Percentiles rank a stretch among this genome's conserved stretches.
Conservation (phyloP, 2,113 vertebrate genomes). For the Pogonocichla stellata region DNA sequence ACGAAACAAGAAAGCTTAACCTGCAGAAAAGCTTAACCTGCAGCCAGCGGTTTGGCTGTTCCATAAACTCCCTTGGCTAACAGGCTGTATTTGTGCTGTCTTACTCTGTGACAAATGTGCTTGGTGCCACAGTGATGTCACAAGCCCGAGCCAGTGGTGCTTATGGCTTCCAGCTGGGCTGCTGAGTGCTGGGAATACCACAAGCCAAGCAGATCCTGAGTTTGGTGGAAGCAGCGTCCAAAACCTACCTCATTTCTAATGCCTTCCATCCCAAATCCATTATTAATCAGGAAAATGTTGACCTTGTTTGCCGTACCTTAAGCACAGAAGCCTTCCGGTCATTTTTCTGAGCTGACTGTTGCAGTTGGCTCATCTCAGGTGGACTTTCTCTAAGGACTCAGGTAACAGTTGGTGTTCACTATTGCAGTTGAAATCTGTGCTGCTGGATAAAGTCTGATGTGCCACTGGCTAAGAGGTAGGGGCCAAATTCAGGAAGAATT, state of each 20-base stretch:
- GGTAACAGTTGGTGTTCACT: not conserved
- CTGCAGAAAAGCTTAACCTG: not conserved
- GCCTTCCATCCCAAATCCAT: not conserved
- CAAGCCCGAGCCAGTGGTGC: not conserved
- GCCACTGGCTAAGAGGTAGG: not conserved
- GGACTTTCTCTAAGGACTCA: not conserved
- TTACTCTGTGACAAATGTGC: conserved; percentile 20
- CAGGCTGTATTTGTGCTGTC: conserved; percentile 3
- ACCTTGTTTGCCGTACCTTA: not conserved
- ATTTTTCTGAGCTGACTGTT: not conserved
- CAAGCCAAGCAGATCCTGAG: not conserved
- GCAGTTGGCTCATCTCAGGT: not conserved
- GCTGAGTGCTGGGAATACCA: not conserved
- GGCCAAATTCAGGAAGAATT: not conserved
- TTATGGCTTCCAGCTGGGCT: conserved; percentile 68
- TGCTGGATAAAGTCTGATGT: not conserved
- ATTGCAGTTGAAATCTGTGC: not conserved
- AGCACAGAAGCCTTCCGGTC: not conserved
- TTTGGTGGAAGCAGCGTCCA: not conserved
- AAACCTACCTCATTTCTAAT: not conserved
- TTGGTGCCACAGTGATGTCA: conserved; percentile 48
- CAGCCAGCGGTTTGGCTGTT: not conserved
- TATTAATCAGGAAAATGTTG: not conserved
- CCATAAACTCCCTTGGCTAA: not conserved
- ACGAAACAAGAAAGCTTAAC: conserved; percentile 21